Conservation (phyloP, 2,888 invertebrate species). For the Chesias legatella region DNA sequence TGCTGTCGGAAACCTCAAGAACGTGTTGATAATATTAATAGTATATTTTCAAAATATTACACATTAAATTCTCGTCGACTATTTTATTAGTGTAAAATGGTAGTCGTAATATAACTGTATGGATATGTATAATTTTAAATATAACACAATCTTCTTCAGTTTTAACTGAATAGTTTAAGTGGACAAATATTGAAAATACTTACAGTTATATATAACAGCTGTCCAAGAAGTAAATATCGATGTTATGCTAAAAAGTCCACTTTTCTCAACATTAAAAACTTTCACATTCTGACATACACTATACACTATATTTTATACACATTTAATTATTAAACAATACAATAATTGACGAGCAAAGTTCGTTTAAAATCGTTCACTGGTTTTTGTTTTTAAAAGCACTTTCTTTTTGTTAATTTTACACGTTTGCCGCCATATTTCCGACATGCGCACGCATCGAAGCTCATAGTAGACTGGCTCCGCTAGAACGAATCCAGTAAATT, state of each 20-base stretch:
- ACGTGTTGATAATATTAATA: too few relatives aligned
- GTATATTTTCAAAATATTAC: too few relatives aligned
- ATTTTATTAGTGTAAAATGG: too few relatives aligned
- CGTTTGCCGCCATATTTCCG: conserved; percentile 42
- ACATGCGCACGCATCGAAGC: conserved; percentile 53
- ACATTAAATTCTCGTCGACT: too few relatives aligned
- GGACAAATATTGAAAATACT: not conserved
- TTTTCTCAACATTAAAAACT: conserved; percentile 42
- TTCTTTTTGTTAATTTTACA: conserved; percentile 37
- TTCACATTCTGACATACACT: conserved; percentile 52
- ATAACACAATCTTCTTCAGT: too few relatives aligned
- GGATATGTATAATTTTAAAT: too few relatives aligned
- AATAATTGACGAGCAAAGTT: not conserved
- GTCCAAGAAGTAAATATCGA: conserved; percentile 1
- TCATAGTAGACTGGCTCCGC: conserved; percentile 56
- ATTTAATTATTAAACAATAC: not conserved
- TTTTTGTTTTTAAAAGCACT: conserved; percentile 10
- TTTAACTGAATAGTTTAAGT: too few relatives aligned
- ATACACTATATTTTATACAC: conserved; percentile 1
- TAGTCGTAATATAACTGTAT: too few relatives aligned
- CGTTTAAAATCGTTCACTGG: conserved; percentile 11
- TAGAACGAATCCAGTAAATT: conserved; percentile 48
- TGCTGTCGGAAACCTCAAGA: too few relatives aligned
- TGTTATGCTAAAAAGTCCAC: conserved; percentile 10
- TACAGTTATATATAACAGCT: conserved; percentile 6